Base-by-base conservation (phyloP, 1,140 invertebrate species). In the Lepidostoma basale region DNA sequence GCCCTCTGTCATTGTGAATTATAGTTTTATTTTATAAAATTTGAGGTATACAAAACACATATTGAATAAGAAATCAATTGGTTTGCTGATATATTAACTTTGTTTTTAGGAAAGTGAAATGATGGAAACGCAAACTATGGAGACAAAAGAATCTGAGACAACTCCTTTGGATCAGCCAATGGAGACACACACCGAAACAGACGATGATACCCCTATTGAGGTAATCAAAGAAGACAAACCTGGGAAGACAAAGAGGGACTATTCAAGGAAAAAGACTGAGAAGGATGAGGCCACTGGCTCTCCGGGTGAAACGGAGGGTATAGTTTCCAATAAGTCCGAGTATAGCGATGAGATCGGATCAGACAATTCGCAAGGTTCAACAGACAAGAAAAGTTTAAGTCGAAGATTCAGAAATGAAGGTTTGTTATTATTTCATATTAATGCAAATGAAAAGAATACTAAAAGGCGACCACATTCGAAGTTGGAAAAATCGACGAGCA, bases 151-250 rank as follows among this genome's bases (percentile, higher is more conserved):
- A 18, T 49, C 28, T 30, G 25, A 42, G 12, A 60, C 3, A 22
- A 10, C 22, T 49, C 6, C 14, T 18, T n/a, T 23, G 16, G 62
- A 65, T 9, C 47, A 42, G 16, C 25, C 26, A 10, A 22, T 56
- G 20, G 81, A 81, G 39, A 75, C 77, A 0, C 78, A 83, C 68
- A 81, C 79, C 0, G 84, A 86, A 49, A 86, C 84, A 0, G 84
- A 86, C 63, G 87, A 88, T 72, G 87, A 88, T 40, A 84, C 86
- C 0, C 85, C 85, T 2, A 84, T 86, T 76, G 84, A 85, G 76
- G 85, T 85, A 10, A 76, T 74, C 10, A 82, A 82, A 74, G 75
- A 81, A n/a, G 80, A 82, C 59, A 82, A 82, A 70, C 73, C 72
- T 8, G 78, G 77, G 33, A 82, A 79, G 74, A 76, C 76, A 14